These are phyloP conservation scores for Chionomys nivalis DNA, from an alignment of 2,113 vertebrate species.

Conservation along the genomic window DNA sequence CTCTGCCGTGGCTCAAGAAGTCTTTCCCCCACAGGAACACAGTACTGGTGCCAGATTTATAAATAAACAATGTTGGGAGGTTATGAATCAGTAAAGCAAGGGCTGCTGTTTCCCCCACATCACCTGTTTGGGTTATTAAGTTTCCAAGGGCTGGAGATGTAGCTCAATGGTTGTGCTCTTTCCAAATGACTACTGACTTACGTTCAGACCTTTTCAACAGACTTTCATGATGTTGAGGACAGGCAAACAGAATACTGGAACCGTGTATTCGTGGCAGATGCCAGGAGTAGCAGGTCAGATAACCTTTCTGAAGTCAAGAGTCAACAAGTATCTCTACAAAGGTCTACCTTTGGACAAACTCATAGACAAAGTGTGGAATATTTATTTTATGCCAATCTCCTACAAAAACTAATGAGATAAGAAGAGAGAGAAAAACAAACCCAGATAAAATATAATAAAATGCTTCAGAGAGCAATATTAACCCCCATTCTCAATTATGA, in stretches of 20 bases:
- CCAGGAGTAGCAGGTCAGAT: neutral
- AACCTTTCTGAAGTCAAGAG: neutral
- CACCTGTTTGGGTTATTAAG: neutral
- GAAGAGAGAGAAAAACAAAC: neutral
- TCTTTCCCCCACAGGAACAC: neutral
- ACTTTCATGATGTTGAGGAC: neutral
- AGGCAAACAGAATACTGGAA: neutral
- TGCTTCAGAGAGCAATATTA: neutral
- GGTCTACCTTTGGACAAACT: neutral
- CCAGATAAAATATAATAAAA: neutral
- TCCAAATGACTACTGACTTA: neutral
- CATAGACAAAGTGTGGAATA: neutral
- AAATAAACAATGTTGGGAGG: neutral
- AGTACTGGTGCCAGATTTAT: too few species aligned
- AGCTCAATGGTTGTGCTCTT: neutral
- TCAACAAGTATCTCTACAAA: rapidly evolving
- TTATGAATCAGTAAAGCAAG: neutral
- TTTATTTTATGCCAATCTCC: neutral
- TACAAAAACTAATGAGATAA: neutral
- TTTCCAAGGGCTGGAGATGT: neutral
- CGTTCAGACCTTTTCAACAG: neutral
- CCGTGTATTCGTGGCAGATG: neutral
- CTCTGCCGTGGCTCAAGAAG: neutral
- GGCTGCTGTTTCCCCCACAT: neutral
- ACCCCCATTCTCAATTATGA: neutral